Percentiles rank a stretch among this genome's conserved stretches.
These are phyloP conservation scores for Drosophila albomicans DNA, from an alignment of 1,140 invertebrate genomes.

Conservation along the genomic window DNA sequence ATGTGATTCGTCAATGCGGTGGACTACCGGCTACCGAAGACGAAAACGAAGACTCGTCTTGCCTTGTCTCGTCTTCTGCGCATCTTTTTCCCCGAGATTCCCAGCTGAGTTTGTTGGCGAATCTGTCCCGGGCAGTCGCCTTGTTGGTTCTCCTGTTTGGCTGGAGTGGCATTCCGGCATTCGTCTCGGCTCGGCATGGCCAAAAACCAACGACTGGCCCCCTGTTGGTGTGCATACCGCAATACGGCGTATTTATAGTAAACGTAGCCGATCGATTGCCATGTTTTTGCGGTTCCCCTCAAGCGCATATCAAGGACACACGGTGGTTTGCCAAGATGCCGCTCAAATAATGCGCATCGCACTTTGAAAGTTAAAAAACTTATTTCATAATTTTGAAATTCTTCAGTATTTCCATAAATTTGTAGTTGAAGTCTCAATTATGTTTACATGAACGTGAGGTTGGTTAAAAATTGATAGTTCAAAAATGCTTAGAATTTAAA, in stretches of 20 bases:
- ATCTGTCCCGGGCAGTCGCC: conserved; percentile 50
- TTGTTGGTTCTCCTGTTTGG: conserved; percentile 35
- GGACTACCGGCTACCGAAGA: conserved; percentile 76
- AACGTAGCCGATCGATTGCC: conserved; percentile 72
- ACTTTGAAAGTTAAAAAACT: not conserved
- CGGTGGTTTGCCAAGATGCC: conserved; percentile 1
- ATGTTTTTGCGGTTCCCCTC: conserved; percentile 34
- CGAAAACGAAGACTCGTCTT: not conserved
- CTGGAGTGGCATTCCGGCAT: conserved; percentile 39
- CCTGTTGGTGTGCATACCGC: conserved; percentile 56
- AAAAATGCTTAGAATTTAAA: too few species aligned
- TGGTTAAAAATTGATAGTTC: too few species aligned
- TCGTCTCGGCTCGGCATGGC: conserved; percentile 36
- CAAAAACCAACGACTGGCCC: not conserved
- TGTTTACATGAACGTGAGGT: too few species aligned
- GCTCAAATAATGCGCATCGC: not conserved
- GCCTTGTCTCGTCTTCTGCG: conserved; percentile 22
- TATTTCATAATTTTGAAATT: too few species aligned
- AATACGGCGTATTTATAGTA: conserved; percentile 75
- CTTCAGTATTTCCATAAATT: too few species aligned
- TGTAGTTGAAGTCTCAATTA: too few species aligned
- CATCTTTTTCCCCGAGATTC: conserved; percentile 41
- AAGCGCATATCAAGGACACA: conserved; percentile 8
- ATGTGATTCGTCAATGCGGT: conserved; percentile 84
- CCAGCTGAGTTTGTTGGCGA: conserved; percentile 81